Evolutionary conservation across 2,888 invertebrate genomes (phyloP), one percentile per base, ranked within the genome.

Genomic region (Desoria tigrina): DNA sequence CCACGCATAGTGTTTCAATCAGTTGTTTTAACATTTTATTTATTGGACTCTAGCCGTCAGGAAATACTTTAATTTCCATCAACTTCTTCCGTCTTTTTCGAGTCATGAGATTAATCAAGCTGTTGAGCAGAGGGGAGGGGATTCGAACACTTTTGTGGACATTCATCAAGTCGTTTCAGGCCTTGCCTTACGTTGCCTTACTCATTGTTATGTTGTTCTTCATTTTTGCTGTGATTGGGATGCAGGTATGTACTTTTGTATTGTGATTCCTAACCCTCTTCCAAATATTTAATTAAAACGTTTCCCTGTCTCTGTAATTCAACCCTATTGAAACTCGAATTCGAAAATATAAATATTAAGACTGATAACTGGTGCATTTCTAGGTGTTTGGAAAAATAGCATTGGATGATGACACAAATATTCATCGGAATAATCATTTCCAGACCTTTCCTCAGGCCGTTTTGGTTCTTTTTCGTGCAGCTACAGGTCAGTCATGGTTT

Each of bases 21-120:
- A n/a, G n/a, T n/a, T n/a, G n/a, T n/a, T n/a, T n/a, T n/a, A n/a
- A n/a, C n/a, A n/a, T n/a, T n/a, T n/a, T n/a, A n/a, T n/a, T n/a
- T n/a, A n/a, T n/a, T n/a, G n/a, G n/a, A n/a, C n/a, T n/a, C n/a
- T n/a, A n/a, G n/a, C n/a, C n/a, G n/a, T 79, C 61, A 79, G 80
- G 42, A 76, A 79, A 16, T 80, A n/a, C n/a, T n/a, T n/a, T 7
- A 7, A 7, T 32, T 4, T 32, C 80, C 70, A 79, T 82, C 77
- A 86, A 85, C 78, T 86, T 86, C 79, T 85, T 86, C 80, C 84
- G 86, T 57, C 80, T 86, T 66, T 86, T 86, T 80, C 84, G 86
- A 71, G 86, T 85, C 57, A 85, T 86, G 84, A 79, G 86, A 57
- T 79, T 86, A 67, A 83, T 86, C 60, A 86, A 86, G 77, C 78